These are phyloP conservation scores for Leptinotarsa haldemani DNA, from an alignment of 2,888 invertebrate genomes.

Conservation along the genomic window DNA sequence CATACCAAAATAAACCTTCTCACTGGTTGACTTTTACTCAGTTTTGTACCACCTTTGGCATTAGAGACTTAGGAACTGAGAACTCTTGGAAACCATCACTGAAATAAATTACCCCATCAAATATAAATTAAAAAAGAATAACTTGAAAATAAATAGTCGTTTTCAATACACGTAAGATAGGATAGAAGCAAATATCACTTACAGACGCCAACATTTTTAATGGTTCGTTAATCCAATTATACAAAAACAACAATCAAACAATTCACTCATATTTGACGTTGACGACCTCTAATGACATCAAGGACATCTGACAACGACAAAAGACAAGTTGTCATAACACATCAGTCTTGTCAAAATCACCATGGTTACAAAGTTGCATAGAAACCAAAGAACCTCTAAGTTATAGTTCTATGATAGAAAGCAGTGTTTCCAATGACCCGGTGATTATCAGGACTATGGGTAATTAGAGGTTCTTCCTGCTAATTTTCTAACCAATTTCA, in stretches of 20 bases:
- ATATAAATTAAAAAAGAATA: neutral
- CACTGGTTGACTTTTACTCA: neutral
- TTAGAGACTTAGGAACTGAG: neutral
- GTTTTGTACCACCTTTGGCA: neutral
- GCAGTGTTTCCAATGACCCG: too few species aligned
- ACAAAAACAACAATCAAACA: conserved; percentile 11
- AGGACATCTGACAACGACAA: neutral
- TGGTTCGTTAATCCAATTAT: neutral
- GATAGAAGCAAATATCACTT: neutral
- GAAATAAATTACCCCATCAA: neutral
- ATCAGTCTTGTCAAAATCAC: neutral
- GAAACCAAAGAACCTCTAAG: too few species aligned
- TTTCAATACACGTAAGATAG: neutral
- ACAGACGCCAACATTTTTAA: conserved; percentile 10
- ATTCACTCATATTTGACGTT: conserved; percentile 4
- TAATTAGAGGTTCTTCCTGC: too few species aligned
- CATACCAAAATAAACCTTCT: neutral
- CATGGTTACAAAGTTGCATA: too few species aligned
- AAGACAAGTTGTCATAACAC: neutral
- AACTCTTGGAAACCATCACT: neutral
- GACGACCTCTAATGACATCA: conserved; percentile 5
- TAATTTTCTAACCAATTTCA: too few species aligned
- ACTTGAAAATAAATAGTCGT: neutral
- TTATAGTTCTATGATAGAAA: too few species aligned
- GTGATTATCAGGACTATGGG: too few species aligned